Base-by-base conservation (phyloP, 2,797 vertebrate species). In the Rachycentron canadum region DNA sequence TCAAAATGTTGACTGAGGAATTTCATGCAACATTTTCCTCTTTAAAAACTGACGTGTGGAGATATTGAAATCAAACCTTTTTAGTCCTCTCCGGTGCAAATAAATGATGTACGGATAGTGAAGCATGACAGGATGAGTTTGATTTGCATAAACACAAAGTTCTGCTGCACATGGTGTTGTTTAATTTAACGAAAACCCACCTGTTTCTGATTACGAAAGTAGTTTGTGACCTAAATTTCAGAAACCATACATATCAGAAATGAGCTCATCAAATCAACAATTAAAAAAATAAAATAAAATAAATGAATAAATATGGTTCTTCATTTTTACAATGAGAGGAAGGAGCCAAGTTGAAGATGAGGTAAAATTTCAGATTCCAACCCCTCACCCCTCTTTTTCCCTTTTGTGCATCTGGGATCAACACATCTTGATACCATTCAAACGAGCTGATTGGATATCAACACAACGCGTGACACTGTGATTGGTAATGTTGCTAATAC, bases 401-500 rank as follows among this genome's bases (percentile, higher is more conserved):
- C 21, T 7, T n/a, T 7, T n/a, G 4, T 47, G 56, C 71, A 47
- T 83, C 43, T 82, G 77, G 62, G 67, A 61, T 73, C 83, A 77
- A 84, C 84, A 84, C 78, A 84, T 81, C 82, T 70, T 73, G 63
- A 69, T 80, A 56, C 69, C 30, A 63, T 89, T 85, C 62, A 65
- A 25, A 58, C 13, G 40, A 60, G 50, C 69, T 85, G 83, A 88
- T 83, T 86, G 76, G 70, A 80, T 45, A 36, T 86, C 68, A 67
- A 79, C 82, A 43, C 69, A 21, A 16, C 59, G 69, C 63, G n/a
- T 61, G 79, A 76, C 81, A 56, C 9, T 28, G 47, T 76, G 76
- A 89, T 83, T 73, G 77, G 72, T 79, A 58, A 67, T 63, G 81
- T 70, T 83, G 62, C 75, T 83, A 82, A 86, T 83, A 47, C 69